phyloP scores from a whole-genome alignment of 2,797 vertebrate species.

The Hyperoplus immaculatus region DNA sequence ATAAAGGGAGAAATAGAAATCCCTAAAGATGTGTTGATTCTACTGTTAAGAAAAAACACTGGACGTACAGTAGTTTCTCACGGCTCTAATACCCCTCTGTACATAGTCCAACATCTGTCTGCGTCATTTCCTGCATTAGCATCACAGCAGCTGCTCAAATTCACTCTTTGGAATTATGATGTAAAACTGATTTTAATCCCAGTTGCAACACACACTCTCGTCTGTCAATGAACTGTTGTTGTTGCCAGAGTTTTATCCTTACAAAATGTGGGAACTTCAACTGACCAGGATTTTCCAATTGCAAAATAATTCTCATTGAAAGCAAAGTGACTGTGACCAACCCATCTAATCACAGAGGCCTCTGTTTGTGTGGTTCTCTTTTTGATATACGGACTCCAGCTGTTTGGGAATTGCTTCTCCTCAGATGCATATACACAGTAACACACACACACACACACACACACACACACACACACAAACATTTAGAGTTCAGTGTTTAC shows the following conservation, averaged over 20 bases:
- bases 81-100: no score
- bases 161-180: neutral
- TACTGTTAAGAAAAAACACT: no score
- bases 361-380: conserved; percentile 25
- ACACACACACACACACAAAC: conserved; percentile 30
- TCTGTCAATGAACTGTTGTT: conserved; percentile 17
- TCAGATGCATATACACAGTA: conserved; percentile 14
- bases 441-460: neutral
- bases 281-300: neutral
- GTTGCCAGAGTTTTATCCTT: conserved; percentile 30
- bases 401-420: conserved; percentile 47
- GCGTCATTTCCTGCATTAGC: conserved; percentile 15
- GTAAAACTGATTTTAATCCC: neutral
- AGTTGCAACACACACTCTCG: neutral
- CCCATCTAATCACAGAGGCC: conserved; percentile 30
- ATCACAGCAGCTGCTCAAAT: conserved; percentile 31
- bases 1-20: no score
- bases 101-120: neutral
- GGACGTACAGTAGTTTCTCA: no score
- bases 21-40: no score
- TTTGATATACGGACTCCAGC: conserved; percentile 57
- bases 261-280: neutral
- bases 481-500: conserved; percentile 69
- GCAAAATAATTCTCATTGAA: neutral
- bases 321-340: conserved; percentile 29